These are phyloP conservation scores for Strigamia maritima DNA, from an alignment of 2,888 invertebrate genomes.

Conservation along the genomic window DNA sequence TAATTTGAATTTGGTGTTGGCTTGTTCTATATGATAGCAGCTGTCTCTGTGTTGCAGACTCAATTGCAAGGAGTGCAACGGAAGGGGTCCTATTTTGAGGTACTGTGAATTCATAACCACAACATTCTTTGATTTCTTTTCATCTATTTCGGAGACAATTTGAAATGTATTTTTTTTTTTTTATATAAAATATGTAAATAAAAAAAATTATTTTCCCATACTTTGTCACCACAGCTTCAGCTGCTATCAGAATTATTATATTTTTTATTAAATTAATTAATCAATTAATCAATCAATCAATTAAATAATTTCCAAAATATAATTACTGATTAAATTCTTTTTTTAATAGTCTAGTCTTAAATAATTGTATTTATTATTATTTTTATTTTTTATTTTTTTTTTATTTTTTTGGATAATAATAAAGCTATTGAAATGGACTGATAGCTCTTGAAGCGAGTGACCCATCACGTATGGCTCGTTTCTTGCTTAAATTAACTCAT, in stretches of 20 bases:
- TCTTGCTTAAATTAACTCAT: not conserved
- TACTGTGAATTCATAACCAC: slow-evolving; percentile 26
- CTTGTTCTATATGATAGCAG: slow-evolving; percentile 8
- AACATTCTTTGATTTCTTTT: not conserved
- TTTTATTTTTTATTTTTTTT: too few species aligned
- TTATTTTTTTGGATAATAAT: not conserved
- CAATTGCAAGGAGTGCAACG: slow-evolving; percentile 33
- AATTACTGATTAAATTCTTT: not conserved
- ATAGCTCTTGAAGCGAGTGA: slow-evolving; percentile 16
- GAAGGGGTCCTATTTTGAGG: slow-evolving; percentile 20
- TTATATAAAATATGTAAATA: too few species aligned
- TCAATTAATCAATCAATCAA: too few species aligned
- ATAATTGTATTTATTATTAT: too few species aligned
- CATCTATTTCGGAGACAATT: not conserved
- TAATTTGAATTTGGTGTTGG: not conserved
- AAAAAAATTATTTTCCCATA: too few species aligned
- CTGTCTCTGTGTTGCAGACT: slow-evolving; percentile 34
- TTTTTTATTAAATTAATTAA: not conserved
- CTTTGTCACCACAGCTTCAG: not conserved
- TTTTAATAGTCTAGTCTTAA: not conserved
- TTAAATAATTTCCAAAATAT: not conserved
- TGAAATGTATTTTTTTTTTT: not conserved
- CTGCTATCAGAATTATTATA: slow-evolving; percentile 9
- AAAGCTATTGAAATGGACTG: not conserved
- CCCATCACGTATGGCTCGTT: not conserved